Evolutionary conservation across 2,888 invertebrate species (phyloP).

Genomic region (Drosophila rellima): DNA sequence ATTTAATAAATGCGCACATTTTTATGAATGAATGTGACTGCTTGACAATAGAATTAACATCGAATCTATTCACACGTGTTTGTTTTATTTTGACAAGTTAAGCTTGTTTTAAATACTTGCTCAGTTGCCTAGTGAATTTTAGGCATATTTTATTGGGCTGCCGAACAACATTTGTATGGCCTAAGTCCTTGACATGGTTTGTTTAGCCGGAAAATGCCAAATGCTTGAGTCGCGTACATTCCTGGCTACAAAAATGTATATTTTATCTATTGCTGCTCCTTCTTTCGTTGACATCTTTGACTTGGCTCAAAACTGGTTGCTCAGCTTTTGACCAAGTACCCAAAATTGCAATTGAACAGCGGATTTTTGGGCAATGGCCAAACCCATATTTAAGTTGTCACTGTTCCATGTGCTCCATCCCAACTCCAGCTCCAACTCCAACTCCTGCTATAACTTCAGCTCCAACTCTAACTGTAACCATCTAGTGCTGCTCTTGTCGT

Average conservation of each 20-base stretch:
- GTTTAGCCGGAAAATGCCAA: slow-evolving; percentile 15
- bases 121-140: slow-evolving; percentile 3
- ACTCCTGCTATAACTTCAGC: background rate
- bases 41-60: slow-evolving; percentile 3
- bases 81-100: background rate
- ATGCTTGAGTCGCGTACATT: background rate
- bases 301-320: slow-evolving; percentile 67
- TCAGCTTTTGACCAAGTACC: slow-evolving; percentile 30
- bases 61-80: background rate
- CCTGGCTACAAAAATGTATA: background rate
- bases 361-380: slow-evolving; percentile 36
- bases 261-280: slow-evolving; percentile 13
- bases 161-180: background rate
- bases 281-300: slow-evolving; percentile 64
- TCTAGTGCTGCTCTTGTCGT: background rate
- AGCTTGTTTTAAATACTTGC: slow-evolving; percentile 1
- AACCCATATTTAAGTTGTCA: slow-evolving; percentile 44
- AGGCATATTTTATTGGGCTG: slow-evolving; percentile 4
- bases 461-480: background rate
- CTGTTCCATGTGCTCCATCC: slow-evolving; percentile 22
- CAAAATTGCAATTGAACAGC: slow-evolving; percentile 40
- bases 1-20: slow-evolving; percentile 20
- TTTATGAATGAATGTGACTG: background rate
- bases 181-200: slow-evolving; percentile 25
- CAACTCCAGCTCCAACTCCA: background rate